phyloP scores from a whole-genome alignment of 2,113 vertebrate species.

The Hystrix brachyura region DNA sequence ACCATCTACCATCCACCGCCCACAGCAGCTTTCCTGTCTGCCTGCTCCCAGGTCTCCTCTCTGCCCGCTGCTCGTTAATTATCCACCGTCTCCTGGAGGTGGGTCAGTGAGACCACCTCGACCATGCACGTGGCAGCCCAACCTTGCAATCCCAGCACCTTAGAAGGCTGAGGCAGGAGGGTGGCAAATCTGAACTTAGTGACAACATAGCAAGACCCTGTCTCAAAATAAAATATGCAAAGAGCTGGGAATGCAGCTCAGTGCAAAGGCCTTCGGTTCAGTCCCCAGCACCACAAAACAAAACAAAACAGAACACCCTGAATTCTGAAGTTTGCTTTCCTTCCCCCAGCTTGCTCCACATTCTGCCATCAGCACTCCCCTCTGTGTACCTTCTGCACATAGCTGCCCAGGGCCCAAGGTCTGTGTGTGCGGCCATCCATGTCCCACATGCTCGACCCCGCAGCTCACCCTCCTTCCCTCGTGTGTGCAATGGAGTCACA shows the following conservation, averaged over 20 bases:
- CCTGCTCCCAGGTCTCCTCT: background rate
- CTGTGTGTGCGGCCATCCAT: background rate
- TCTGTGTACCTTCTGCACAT: background rate
- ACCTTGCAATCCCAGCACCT: background rate
- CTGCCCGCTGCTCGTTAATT: background rate
- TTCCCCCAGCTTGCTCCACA: background rate
- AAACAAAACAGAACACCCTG: background rate
- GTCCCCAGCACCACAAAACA: background rate
- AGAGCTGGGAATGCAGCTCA: background rate
- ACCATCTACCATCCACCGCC: no score
- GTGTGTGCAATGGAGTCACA: no score
- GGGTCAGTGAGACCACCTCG: background rate
- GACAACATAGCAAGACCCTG: background rate
- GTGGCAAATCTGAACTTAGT: background rate
- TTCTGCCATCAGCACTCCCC: background rate
- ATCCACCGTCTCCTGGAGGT: no score
- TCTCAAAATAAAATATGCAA: background rate
- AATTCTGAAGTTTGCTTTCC: background rate
- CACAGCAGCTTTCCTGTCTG: background rate
- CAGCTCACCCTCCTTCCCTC: background rate
- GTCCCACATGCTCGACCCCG: background rate
- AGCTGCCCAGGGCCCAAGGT: background rate
- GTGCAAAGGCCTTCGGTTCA: background rate
- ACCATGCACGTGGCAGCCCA: background rate
- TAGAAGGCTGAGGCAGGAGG: background rate